Base-by-base conservation (phyloP, 2,113 vertebrate species). In the Galemys pyrenaicus region DNA sequence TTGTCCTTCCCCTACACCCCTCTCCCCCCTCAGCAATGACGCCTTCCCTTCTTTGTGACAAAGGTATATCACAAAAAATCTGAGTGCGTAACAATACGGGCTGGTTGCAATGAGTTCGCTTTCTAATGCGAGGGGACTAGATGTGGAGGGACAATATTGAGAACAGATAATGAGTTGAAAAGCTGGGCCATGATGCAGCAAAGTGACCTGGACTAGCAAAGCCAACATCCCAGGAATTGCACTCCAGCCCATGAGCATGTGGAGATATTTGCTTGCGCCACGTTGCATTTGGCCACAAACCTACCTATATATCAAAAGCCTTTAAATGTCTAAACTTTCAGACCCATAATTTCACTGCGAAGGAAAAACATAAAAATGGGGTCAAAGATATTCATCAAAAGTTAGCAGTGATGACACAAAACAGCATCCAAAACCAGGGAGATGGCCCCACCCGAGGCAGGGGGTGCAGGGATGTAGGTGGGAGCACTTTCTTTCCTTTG, bases 401-500 rank as follows among this genome's bases (percentile, higher is more conserved):
- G 39, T 93, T 84, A 77, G 28, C 35, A 39, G 32, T 39, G 8
- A 54, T 8, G 58, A 7, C 54, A 56, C 75, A 87, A 30, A 8
- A 54, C 9, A 62, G 44, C 54, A 9, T 54, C 44, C 37, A n/a
- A 22, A 60, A 11, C 37, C 87, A 68, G 28, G 11, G 65, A 8
- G 5, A 3, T 41, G n/a, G 32, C 49, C 35, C 35, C 39, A n/a
- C 20, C 39, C 60, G n/a, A 74, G 39, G 3, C 19, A 51, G 15
- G 58, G 30, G 28, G n/a, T 37, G 17, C 68, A 78, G 77, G 30
- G 62, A 9, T n/a, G n/a, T 20, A 86, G 3, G 4, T 32, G 62
- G 16, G 54, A 86, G 92, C 49, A 94, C 39, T 81, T 92, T 89
- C 0, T n/a, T 64, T 92, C 35, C 79, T 86, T 95, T 83, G 65